A percentile compares a stretch with the other conserved stretches of the same genome.
phyloP scores from a whole-genome alignment of 2,797 vertebrate species.

The Fundulus diaphanus region DNA sequence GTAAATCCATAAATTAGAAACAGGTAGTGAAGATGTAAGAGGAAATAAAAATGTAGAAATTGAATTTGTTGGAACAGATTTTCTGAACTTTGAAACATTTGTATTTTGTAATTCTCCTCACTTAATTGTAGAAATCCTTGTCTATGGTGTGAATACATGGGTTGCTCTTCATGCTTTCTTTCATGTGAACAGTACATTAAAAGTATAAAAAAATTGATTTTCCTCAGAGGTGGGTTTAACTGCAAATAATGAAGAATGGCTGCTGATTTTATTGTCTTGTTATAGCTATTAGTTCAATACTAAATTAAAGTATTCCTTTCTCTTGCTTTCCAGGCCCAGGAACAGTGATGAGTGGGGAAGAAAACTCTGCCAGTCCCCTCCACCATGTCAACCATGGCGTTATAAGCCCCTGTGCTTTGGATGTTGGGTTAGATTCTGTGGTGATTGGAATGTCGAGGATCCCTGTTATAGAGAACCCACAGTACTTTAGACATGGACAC shows the following conservation, averaged over 20 bases:
- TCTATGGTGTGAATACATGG: background rate
- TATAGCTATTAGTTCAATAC: background rate
- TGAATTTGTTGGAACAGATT: background rate
- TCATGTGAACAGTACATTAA: background rate
- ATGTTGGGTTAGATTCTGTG: conserved; percentile 89
- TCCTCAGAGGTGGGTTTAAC: too few species aligned
- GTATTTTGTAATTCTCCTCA: background rate
- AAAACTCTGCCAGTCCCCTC: conserved; percentile 95
- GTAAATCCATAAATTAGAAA: background rate
- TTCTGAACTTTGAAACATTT: background rate
- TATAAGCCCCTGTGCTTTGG: conserved; percentile 90
- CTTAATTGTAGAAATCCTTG: background rate
- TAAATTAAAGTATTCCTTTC: background rate
- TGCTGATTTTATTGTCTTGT: background rate
- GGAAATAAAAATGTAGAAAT: background rate
- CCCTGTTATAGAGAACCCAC: conserved; percentile 96
- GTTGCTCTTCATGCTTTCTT: background rate
- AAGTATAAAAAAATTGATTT: background rate
- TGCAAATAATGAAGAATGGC: background rate
- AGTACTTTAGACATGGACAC: conserved; percentile 97
- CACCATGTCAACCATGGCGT: conserved; percentile 98
- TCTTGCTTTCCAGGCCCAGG: conserved; percentile 84
- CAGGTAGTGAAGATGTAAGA: background rate
- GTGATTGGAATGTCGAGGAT: conserved; percentile 97
- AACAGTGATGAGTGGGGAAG: conserved; percentile 95